A percentile compares a stretch with the other conserved stretches of the same genome.
Conservation (phyloP, 2,888 invertebrate genomes). For the Cistogaster globosa region DNA sequence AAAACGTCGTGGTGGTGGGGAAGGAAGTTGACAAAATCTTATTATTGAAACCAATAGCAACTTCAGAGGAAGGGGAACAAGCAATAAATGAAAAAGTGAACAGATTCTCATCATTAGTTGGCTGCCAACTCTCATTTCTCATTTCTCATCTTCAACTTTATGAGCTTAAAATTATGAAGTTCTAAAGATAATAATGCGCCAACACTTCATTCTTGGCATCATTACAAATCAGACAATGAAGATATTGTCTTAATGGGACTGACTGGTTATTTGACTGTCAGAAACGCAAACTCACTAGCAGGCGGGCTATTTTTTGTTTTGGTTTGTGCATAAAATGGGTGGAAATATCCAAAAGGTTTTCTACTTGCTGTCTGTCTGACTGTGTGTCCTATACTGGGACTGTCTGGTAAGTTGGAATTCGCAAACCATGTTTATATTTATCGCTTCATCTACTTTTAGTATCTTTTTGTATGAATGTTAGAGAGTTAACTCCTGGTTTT, state of each 20-base stretch:
- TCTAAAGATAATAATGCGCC: constrained; percentile 82
- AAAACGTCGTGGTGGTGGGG: background rate
- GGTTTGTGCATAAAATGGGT: constrained; percentile 14
- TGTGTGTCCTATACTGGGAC: constrained; percentile 7
- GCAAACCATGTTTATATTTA: background rate
- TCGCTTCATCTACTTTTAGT: constrained; percentile 6
- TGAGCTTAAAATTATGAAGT: constrained; percentile 79
- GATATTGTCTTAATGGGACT: constrained; percentile 67
- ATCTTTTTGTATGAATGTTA: background rate
- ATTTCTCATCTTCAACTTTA: constrained; percentile 70
- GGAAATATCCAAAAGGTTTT: constrained; percentile 26
- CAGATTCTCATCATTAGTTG: constrained; percentile 64
- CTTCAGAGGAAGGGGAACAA: constrained; percentile 23
- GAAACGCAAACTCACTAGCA: background rate
- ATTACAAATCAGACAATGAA: constrained; percentile 75
- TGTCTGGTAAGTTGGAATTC: constrained; percentile 36
- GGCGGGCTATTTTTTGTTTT: constrained; percentile 1
- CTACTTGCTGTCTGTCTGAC: background rate
- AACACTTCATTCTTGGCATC: constrained; percentile 82
- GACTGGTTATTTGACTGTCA: constrained; percentile 48
- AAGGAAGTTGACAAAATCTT: constrained; percentile 54
- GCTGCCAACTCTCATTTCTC: constrained; percentile 71
- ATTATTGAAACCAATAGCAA: constrained; percentile 52
- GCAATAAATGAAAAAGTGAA: constrained; percentile 54
- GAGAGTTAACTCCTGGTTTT: constrained; percentile 14